Base-by-base conservation (phyloP, 2,113 vertebrate genomes). In the Hemiprocne comata region DNA sequence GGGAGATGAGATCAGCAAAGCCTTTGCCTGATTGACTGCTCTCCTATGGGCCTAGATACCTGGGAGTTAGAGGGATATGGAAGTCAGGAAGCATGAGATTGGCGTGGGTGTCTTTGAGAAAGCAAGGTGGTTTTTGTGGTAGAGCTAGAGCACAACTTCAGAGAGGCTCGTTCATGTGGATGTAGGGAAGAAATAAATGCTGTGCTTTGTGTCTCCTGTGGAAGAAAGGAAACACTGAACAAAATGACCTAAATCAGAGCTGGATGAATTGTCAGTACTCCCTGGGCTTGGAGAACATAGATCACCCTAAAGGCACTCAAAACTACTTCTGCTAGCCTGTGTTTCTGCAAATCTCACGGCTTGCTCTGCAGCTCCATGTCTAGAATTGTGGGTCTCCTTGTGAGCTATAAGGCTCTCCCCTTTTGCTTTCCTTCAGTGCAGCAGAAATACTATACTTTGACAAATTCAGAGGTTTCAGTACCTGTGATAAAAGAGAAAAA, bases 401-500 rank as follows among this genome's bases (percentile, higher is more conserved):
- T 1, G 3, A 92, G 85, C 79, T 90, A 15, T 80, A 71, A 90
- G 93, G 86, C 73, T 84, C 69, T 81, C 17, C 89, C 60, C 67
- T 66, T 14, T 87, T 88, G 36, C 70, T 83, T 90, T 71, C 67
- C 64, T 78, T 76, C 75, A 16, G 38, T 60, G 55, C 85, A 40
- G 79, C 87, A 93, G 78, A 94, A 76, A 91, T 87, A 82, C 55
- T 34, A 16, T 31, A 31, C 75, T 94, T 94, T 94, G 90, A 85
- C 51, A 93, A 90, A 91, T 74, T 50, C 72, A 24, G 89, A 72
- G 73, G 18, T 85, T 96, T 92, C 69, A 81, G 38, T 81, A 81
- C 75, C 87, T 74, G 89, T 90, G 75, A 85, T 91, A 51, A 85
- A 94, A 89, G 74, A 36, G 15, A 58, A 69, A 74, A 70, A 75